Conservation (phyloP, 2,888 invertebrate genomes). For the Seira sanloemensis region DNA sequence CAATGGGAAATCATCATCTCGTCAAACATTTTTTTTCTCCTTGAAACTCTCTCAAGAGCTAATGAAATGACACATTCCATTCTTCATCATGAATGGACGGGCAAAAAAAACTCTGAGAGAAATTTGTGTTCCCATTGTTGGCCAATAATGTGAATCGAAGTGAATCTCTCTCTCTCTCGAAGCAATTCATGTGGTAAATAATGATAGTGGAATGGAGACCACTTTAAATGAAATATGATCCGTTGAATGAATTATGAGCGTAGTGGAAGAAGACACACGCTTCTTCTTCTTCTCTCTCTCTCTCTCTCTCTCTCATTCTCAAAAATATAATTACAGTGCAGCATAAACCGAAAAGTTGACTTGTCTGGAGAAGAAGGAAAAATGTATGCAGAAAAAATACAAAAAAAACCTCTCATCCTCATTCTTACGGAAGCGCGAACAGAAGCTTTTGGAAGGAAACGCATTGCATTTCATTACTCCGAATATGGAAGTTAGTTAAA, state of each 20-base stretch:
- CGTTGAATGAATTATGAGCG: constrained; percentile 59
- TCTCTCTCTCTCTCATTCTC: constrained; percentile 2
- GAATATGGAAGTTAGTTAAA: constrained; percentile 31
- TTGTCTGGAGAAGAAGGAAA: neutral
- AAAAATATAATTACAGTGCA: neutral
- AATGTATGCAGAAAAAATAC: no score
- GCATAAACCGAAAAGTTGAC: constrained; percentile 25
- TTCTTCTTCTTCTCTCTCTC: neutral
- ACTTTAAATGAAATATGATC: constrained; percentile 66
- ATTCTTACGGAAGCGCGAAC: constrained; percentile 53
- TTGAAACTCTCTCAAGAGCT: neutral
- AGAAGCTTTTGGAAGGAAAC: constrained; percentile 34
- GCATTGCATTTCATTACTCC: constrained; percentile 28
- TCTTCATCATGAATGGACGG: constrained; percentile 6
- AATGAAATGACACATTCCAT: constrained; percentile 48
- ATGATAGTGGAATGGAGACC: neutral
- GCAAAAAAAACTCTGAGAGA: constrained; percentile 10
- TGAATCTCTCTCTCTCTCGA: neutral
- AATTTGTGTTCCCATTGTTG: constrained; percentile 22
- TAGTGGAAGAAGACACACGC: constrained; percentile 42
- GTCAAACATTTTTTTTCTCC: neutral
- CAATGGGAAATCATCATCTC: no score
- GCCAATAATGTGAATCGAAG: neutral
- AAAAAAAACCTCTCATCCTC: no score
- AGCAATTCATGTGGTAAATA: neutral